Percentiles rank a stretch among this genome's conserved stretches.
Evolutionary conservation across 2,113 vertebrate species (phyloP).

Genomic region (Promerops cafer): DNA sequence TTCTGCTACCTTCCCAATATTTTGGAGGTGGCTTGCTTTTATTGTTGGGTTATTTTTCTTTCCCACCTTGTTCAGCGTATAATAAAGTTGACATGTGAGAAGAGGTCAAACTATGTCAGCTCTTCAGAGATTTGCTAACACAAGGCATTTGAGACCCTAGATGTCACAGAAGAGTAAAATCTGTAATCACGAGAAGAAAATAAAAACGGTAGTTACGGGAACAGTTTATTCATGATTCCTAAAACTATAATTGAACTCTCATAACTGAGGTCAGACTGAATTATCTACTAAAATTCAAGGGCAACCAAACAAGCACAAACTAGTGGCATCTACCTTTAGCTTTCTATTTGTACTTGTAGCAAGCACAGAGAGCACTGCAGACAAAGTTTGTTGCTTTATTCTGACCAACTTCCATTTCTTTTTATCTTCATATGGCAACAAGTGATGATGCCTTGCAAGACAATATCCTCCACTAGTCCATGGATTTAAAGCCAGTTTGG

Average conservation of each 20-base stretch:
- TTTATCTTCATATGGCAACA: not conserved
- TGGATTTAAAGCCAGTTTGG: not conserved
- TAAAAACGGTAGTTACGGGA: fast-evolving
- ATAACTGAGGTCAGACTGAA: not conserved
- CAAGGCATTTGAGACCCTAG: not conserved
- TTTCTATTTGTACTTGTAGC: not conserved
- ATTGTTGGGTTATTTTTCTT: not conserved
- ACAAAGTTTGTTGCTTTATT: not conserved
- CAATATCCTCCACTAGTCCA: not conserved
- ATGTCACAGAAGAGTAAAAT: not conserved
- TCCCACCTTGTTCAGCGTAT: not conserved
- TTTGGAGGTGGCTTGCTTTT: not conserved
- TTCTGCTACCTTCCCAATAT: not conserved
- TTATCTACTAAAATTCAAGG: not conserved
- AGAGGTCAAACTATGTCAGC: not conserved
- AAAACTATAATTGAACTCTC: not conserved
- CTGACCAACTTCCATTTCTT: not conserved
- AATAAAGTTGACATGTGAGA: not conserved
- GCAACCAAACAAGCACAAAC: not conserved
- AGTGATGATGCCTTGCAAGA: not conserved
- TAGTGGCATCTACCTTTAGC: not conserved
- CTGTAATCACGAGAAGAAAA: not conserved
- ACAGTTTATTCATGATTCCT: not conserved
- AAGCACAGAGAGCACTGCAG: not conserved
- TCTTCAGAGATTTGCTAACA: not conserved